phyloP scores from a whole-genome alignment of 2,113 vertebrate genomes.

The Cranoglanis bouderius region DNA sequence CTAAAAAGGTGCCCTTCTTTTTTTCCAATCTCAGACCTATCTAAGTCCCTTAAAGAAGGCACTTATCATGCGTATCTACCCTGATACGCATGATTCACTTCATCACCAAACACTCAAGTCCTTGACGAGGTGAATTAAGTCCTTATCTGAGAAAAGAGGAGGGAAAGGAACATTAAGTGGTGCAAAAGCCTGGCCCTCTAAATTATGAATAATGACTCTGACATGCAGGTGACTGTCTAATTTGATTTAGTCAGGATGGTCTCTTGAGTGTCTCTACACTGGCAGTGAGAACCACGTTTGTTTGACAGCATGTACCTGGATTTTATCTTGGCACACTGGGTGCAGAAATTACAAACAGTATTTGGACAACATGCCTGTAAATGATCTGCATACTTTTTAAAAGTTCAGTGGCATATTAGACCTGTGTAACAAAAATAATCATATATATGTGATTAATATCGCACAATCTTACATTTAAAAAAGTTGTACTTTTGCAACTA shows the following conservation, averaged over 20 bases:
- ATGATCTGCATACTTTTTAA: background rate
- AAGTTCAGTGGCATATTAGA: background rate
- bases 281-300: background rate
- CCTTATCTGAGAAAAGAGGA: background rate
- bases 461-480: background rate
- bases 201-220: constrained; percentile 13
- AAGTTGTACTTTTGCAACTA: background rate
- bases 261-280: background rate
- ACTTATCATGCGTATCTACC: too few relatives aligned
- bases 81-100: background rate
- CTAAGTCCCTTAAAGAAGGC: background rate
- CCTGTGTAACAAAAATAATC: background rate
- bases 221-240: background rate
- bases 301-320: background rate
- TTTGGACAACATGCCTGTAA: background rate
- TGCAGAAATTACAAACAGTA: background rate
- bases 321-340: background rate
- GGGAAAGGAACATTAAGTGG: background rate
- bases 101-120: background rate
- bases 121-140: constrained; percentile 6
- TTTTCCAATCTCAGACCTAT: background rate
- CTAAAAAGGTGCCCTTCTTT: background rate
- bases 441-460: background rate
- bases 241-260: background rate
- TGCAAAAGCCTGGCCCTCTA: background rate